A percentile compares a stretch with the other conserved stretches of the same genome.
Evolutionary conservation across 1,140 invertebrate genomes (phyloP).

Genomic region (Lucilia cuprina): DNA sequence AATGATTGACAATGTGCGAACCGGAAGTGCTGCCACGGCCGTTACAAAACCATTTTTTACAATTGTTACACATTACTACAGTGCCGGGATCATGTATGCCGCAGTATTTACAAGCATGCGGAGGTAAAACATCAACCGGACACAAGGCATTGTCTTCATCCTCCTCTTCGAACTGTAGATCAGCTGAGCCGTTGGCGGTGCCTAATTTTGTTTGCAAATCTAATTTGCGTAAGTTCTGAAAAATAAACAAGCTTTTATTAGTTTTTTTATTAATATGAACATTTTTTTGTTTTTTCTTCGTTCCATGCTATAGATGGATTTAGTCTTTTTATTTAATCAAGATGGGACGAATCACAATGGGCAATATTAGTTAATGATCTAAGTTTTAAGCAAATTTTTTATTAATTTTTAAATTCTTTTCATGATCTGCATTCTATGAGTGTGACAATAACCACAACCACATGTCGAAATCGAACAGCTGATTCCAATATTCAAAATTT

Average conservation of each 20-base stretch:
- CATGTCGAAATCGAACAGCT: no score
- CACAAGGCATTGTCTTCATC: conserved; percentile 78
- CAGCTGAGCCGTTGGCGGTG: conserved; percentile 76
- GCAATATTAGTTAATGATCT: no score
- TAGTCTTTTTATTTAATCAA: no score
- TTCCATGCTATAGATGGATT: no score
- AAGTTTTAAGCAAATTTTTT: no score
- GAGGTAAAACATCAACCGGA: conserved; percentile 77
- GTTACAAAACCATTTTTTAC: conserved; percentile 99
- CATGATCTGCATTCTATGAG: no score
- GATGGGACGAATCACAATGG: no score
- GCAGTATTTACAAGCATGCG: conserved; percentile 98
- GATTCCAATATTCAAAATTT: no score
- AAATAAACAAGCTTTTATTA: background rate
- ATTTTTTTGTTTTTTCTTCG: no score
- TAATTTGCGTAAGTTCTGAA: conserved; percentile 65
- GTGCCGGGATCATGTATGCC: conserved; percentile 97
- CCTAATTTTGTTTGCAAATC: conserved; percentile 75
- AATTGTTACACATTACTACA: conserved; percentile 97
- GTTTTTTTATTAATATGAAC: background rate
- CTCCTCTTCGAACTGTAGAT: conserved; percentile 87
- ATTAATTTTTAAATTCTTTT: no score
- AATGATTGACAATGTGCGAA: conserved; percentile 98
- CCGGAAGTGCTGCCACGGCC: conserved; percentile 97
- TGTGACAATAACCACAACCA: no score